Evolutionary conservation across 2,888 invertebrate genomes (phyloP), one percentile per base, ranked within the genome.

Genomic region (Cephonodes hylas): DNA sequence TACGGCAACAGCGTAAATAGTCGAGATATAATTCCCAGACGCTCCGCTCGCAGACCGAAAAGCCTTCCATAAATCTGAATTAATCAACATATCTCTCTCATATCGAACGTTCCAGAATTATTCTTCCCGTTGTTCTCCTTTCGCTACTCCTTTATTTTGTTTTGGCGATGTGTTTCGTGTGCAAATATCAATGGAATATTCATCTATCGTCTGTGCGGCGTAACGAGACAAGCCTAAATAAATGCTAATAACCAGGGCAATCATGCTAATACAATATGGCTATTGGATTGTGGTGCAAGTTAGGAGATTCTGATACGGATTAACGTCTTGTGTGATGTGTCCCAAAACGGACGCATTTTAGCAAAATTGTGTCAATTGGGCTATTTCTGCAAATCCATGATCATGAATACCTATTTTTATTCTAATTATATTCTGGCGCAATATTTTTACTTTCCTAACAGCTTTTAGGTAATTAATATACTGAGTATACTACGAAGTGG

Each of bases 171-270:
- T 72, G 71, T 75, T 74, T 69, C 67, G 68, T 72, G 75, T 72
- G 77, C 73, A 79, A 80, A 82, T 77, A 73, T 74, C 79, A 79
- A 82, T 84, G 77, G 79, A 85, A 85, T 86, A 87, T 87, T 86
- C 86, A 84, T 79, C 69, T 67, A 69, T 74, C 80, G 69, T 71
- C 72, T 72, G 66, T 70, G 71, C 74, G 70, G 65, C 70, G 81
- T 85, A 84, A 84, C 83, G 83, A 86, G 80, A 77, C 82, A 69
- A 77, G 77, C 82, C 83, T 83, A 85, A 89, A 88, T 84, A 86
- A 88, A 88, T 88, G 87, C 85, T 86, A 86, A 87, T 88, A 86
- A 84, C 83, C 78, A 70, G 70, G 75, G 81, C 85, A 88, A 88
- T 88, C 87, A 85, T 88, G 84, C 84, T 88, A 85, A 87, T 84